A percentile compares a stretch with the other conserved stretches of the same genome.
These are phyloP conservation scores for Cataglyphis albicans DNA, from an alignment of 2,888 invertebrate genomes.

Conservation along the genomic window DNA sequence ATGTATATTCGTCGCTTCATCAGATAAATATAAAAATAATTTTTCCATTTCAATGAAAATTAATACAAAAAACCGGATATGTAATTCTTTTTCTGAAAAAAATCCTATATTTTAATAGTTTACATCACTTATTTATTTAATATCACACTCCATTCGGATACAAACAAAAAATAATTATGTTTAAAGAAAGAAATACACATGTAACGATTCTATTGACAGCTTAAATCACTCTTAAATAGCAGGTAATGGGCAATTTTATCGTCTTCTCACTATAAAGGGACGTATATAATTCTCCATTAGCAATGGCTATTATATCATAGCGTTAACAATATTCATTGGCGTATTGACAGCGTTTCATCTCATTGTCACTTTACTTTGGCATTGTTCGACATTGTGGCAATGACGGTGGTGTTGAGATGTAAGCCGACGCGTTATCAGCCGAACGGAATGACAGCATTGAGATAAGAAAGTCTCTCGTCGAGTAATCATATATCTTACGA, in stretches of 20 bases:
- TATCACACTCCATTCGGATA: neutral
- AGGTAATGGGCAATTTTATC: constrained; percentile 33
- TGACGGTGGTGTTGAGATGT: constrained; percentile 17
- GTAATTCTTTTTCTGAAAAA: neutral
- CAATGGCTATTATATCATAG: constrained; percentile 29
- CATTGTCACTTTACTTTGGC: constrained; percentile 37
- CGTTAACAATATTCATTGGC: constrained; percentile 30
- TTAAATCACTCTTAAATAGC: constrained; percentile 19
- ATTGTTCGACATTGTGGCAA: constrained; percentile 19
- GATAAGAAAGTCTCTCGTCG: constrained; percentile 35
- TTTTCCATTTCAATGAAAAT: neutral
- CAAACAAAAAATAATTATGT: neutral
- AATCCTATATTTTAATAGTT: constrained; percentile 2
- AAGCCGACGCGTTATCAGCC: constrained; percentile 24
- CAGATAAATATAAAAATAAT: neutral
- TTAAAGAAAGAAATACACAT: neutral
- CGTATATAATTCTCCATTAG: constrained; percentile 20
- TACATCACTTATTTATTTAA: neutral
- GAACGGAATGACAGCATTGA: constrained; percentile 29
- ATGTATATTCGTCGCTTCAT: neutral
- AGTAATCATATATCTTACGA: neutral
- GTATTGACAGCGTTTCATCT: constrained; percentile 47
- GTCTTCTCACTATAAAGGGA: constrained; percentile 9
- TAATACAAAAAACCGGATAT: neutral
- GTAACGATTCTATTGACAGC: constrained; percentile 17